Percentiles rank a stretch among this genome's conserved stretches.
Conservation (phyloP, 2,797 vertebrate species). For the Onychomys arenicola region DNA sequence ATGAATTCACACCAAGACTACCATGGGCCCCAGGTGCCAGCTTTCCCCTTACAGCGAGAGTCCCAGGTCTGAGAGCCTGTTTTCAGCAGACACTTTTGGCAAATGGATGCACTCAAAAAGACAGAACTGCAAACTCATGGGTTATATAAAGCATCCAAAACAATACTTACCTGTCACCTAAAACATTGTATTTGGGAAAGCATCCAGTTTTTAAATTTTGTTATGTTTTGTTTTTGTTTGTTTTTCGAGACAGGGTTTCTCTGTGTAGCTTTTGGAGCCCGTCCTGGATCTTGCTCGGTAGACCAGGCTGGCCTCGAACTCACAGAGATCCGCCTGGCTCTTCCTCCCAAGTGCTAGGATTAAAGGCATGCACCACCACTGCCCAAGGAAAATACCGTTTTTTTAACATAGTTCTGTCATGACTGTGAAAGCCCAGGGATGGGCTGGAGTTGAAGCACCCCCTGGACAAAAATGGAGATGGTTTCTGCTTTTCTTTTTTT, state of each 20-base stretch:
- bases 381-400: too few relatives aligned
- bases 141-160: not conserved
- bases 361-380: too few relatives aligned
- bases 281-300: too few relatives aligned
- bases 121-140: not conserved
- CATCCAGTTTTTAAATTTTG: not conserved
- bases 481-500: not conserved
- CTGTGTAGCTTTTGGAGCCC: too few relatives aligned
- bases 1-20: not conserved
- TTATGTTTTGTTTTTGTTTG: too few relatives aligned
- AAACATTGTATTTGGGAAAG: not conserved
- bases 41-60: not conserved
- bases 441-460: not conserved
- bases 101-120: conserved; percentile 3
- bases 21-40: not conserved
- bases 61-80: not conserved
- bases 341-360: too few relatives aligned
- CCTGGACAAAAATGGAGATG: not conserved
- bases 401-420: conserved; percentile 17
- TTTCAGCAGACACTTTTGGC: not conserved
- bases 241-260: too few relatives aligned
- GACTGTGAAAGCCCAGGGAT: not conserved
- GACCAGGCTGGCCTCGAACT: too few relatives aligned
- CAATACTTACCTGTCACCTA: not conserved
- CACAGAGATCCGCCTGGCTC: too few relatives aligned